Evolutionary conservation across 92 coral and sea anemone genomes (phyloP), one percentile per base, ranked within the genome.

Genomic region (Scolanthus callimorphus): DNA sequence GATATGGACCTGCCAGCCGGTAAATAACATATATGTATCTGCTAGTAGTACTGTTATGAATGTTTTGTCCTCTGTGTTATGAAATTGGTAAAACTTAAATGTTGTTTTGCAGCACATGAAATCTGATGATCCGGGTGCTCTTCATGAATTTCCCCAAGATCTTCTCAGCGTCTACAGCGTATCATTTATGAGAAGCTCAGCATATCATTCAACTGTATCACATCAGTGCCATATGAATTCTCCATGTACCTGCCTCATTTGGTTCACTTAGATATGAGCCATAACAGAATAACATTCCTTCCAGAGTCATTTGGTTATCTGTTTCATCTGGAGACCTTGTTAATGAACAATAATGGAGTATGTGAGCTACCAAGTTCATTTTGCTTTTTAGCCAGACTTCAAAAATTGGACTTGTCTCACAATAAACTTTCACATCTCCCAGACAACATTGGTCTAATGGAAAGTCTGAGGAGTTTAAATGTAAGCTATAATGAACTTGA

Each of bases 291-390:
- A 22, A 8, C 76, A 24, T 67, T 39, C 55, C 70, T 91, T 49
- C 96, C 97, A 17, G 97, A 91, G 27, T 88, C 97, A 45, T 88
- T 91, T 80, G 92, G 97, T 26, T 79, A 83, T 37, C 63, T 91
- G 37, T 79, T 83, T 49, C 97, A 91, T 62, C 74, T 91, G 45
- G 73, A 80, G 65, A 84, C 95, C 15, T 76, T 91, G 45, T 65
- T 79, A 20, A 60, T 91, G 57, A 88, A 82, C 55, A 90, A 91
- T 58, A 91, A 91, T 59, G 66, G 72, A 51, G 54, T 91, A 23
- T 51, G 74, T 31, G 95, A 88, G 10, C 81, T 91, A 29, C 97
- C 97, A 44, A 72, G 58, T 39, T 66, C 96, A 24, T 91, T 91
- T 30, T 76, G 90, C 38, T 76, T 73, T 29, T 71, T 91, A 51